Base-by-base conservation (phyloP, 2,888 invertebrate species). In the Ptilodon capucinus region DNA sequence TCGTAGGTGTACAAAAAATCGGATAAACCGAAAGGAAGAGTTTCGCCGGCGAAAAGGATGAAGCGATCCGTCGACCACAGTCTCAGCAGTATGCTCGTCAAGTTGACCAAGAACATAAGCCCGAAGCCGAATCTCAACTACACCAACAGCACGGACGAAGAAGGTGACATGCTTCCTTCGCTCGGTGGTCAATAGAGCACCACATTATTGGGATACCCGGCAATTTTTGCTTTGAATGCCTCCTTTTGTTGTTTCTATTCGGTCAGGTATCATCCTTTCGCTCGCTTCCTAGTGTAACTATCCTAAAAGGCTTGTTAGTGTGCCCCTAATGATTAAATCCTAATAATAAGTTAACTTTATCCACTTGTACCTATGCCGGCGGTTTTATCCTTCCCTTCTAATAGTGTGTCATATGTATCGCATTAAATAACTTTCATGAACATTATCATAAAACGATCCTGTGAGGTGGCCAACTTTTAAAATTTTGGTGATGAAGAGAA, bases 1-100 rank as follows among this genome's bases (percentile, higher is more conserved):
- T n/a, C n/a, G n/a, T 62, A 88, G 88, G 84, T 90, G 13, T 89
- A 89, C 69, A 70, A 74, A 51, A 86, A 79, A 54, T 68, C 59
- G 13, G 69, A 73, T 5, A 69, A 60, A 30, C 54, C 57, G 14
- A 79, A 70, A 34, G 40, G 58, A 5, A 70, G 53, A 42, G 46
- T 41, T 4, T 41, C 14, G 9, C 2, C 40, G 23, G 51, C 48
- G 30, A 64, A 55, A 25, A 71, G 78, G 17, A 51, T 68, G 34
- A 78, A 82, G 30, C 81, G 88, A 2, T 85, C 86, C 17, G 62
- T 80, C 28, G 82, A 84, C 53, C 66, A 68, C 50, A 76, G 69
- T 23, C 56, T 85, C 36, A 78, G 77, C 64, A 82, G 77, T 49
- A 87, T 84, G 81, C 77, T 90, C 23, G 90, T 90, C 39, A 84